Base-by-base conservation (phyloP, 2,888 invertebrate genomes). In the Amphiduros pacificus region DNA sequence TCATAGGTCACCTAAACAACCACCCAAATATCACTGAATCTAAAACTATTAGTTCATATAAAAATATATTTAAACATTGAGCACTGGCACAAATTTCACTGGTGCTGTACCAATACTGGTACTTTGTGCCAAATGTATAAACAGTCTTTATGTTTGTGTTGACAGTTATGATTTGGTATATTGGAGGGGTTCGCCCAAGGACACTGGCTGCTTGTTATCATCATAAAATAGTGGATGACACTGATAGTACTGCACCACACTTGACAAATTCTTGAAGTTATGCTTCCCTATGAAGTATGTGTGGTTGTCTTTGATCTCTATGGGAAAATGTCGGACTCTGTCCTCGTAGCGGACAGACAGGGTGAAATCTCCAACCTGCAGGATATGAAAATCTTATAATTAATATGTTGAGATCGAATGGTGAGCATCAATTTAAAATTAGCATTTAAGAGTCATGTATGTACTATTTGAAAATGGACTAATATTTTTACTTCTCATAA, bases 251-350 rank as follows among this genome's bases (percentile, higher is more conserved):
- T 28, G 9, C 29, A 68, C 62, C 20, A 68, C 61, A n/a, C 54
- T 56, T 26, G 22, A 50, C 28, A 68, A 40, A 41, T 62, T 53
- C 31, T 57, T 64, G 51, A 68, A 68, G 41, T 68, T 59, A 49
- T 66, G 61, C 31, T 68, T 60, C n/a, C 68, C 68, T 20, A 68
- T 66, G 61, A 62, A 58, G 59, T 61, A 68, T 50, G 62, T 64
- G 27, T 55, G 55, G n/a, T 57, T 59, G 6, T 41, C 32, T 14
- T 64, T 68, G 26, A 64, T 55, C 52, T 64, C 52, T 3, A 68
- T 68, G 26, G 68, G 68, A 55, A 68, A 68, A 49, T 68, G 68
- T 6, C 65, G 60, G 1, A 64, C 55, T 20, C 59, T 53, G 22
- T 50, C 61, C 22, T 63, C 40, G 54, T 61, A 53, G 27, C 49